Evolutionary conservation across 2,797 vertebrate species (phyloP).

Genomic region (Sebastes ruberrimus): DNA sequence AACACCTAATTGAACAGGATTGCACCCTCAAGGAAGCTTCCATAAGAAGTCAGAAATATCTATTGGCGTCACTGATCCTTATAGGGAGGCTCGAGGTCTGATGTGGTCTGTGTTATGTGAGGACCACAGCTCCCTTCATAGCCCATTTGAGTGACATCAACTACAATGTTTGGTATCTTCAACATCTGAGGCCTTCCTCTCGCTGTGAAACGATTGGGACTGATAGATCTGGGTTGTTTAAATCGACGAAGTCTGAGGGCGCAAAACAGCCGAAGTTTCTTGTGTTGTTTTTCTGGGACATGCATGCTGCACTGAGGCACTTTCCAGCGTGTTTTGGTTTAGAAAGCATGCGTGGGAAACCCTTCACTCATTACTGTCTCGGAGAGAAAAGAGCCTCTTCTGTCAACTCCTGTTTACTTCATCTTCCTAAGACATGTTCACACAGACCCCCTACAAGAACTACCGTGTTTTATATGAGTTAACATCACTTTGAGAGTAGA

Average conservation of each 20-base stretch:
- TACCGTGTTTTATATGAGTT: not conserved
- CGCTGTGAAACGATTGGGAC: not conserved
- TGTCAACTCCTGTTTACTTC: slow-evolving; percentile 9
- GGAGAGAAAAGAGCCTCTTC: not conserved
- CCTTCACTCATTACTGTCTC: slow-evolving; percentile 7
- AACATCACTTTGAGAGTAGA: not conserved
- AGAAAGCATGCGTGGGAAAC: slow-evolving; percentile 4
- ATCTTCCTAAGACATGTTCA: slow-evolving; percentile 1
- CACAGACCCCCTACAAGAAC: not conserved
- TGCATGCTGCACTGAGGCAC: slow-evolving; percentile 17
- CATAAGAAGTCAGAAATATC: slow-evolving; percentile 33
- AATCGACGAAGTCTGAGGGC: not conserved
- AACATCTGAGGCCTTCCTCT: slow-evolving; percentile 6
- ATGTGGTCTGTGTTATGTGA: slow-evolving; percentile 10
- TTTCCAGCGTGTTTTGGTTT: slow-evolving; percentile 1
- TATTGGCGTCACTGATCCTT: slow-evolving; percentile 23
- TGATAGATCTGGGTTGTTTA: slow-evolving; percentile 24
- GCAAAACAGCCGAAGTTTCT: not conserved
- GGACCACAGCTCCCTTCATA: not conserved
- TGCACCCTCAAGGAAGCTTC: slow-evolving; percentile 19
- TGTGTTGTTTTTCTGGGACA: slow-evolving; percentile 26
- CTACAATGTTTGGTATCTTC: not conserved
- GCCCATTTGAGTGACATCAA: slow-evolving; percentile 10
- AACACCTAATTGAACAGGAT: slow-evolving; percentile 22
- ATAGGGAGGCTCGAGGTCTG: slow-evolving; percentile 1